Conservation (phyloP, 2,113 vertebrate species). For the Albula goreensis region DNA sequence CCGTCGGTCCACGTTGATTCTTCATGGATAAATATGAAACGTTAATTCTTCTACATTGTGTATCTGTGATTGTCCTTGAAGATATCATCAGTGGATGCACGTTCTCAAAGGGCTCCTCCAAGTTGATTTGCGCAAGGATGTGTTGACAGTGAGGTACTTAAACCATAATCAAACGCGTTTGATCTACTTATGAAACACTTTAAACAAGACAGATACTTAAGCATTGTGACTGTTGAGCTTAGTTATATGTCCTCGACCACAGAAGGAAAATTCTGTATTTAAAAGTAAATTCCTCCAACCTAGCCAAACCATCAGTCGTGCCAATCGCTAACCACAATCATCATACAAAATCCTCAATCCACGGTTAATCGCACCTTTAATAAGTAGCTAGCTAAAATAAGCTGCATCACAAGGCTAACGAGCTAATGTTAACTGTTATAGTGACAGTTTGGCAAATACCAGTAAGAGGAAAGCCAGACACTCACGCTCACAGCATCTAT, state of each 20-base stretch:
- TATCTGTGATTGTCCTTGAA: background rate
- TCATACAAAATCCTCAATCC: background rate
- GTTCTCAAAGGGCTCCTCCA: background rate
- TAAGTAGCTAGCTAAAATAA: background rate
- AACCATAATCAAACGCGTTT: background rate
- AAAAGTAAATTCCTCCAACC: background rate
- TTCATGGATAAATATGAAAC: background rate
- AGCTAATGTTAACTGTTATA: background rate
- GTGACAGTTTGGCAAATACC: background rate
- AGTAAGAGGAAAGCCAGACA: background rate
- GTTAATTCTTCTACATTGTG: background rate
- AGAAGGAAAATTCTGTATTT: background rate
- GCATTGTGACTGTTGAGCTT: constrained; percentile 55
- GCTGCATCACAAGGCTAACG: background rate
- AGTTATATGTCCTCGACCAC: background rate
- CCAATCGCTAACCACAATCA: background rate
- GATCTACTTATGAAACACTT: background rate
- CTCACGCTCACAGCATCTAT: background rate
- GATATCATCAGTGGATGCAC: background rate
- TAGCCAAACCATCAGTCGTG: background rate
- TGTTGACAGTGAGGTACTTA: background rate
- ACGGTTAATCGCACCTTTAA: background rate
- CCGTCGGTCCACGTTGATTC: background rate
- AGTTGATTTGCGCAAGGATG: background rate
- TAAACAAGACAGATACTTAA: background rate